Conservation (phyloP, 2,888 invertebrate species). For the Rhynchonema sp. region DNA sequence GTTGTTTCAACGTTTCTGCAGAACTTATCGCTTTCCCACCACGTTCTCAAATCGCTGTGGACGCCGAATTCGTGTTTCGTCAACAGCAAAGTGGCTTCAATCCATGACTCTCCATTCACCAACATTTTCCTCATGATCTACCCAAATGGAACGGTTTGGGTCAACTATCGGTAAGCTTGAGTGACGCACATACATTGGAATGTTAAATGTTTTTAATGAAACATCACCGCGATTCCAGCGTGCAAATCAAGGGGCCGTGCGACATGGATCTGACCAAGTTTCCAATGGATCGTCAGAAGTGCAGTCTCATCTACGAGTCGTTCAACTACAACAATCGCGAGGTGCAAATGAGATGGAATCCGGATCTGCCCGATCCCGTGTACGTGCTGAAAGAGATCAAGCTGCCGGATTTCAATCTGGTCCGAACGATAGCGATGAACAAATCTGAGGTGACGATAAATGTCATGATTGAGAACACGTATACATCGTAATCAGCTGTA, state of each 20-base stretch:
- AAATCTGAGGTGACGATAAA: neutral
- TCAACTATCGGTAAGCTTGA: constrained; percentile 14
- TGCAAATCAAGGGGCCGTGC: constrained; percentile 25
- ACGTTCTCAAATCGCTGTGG: constrained; percentile 17
- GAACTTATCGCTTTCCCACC: constrained; percentile 12
- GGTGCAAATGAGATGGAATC: constrained; percentile 15
- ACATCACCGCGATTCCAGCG: constrained; percentile 12
- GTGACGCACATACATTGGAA: neutral
- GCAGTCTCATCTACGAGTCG: constrained; percentile 19
- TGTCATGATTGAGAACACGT: neutral
- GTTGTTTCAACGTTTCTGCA: no score
- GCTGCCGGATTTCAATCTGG: constrained; percentile 18
- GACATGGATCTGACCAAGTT: constrained; percentile 19
- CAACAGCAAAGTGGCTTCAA: constrained; percentile 23
- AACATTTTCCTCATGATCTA: constrained; percentile 25
- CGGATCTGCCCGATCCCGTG: constrained; percentile 11
- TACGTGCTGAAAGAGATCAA: constrained; percentile 14
- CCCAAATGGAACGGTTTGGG: constrained; percentile 24
- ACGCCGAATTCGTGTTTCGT: constrained; percentile 21
- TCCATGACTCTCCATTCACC: constrained; percentile 24
- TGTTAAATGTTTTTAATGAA: no score
- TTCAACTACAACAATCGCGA: constrained; percentile 28
- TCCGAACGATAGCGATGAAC: neutral
- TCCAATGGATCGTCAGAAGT: constrained; percentile 24
- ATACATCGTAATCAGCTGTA: neutral